phyloP scores from a whole-genome alignment of 2,888 invertebrate species.

The Leptogaster cylindrica region DNA sequence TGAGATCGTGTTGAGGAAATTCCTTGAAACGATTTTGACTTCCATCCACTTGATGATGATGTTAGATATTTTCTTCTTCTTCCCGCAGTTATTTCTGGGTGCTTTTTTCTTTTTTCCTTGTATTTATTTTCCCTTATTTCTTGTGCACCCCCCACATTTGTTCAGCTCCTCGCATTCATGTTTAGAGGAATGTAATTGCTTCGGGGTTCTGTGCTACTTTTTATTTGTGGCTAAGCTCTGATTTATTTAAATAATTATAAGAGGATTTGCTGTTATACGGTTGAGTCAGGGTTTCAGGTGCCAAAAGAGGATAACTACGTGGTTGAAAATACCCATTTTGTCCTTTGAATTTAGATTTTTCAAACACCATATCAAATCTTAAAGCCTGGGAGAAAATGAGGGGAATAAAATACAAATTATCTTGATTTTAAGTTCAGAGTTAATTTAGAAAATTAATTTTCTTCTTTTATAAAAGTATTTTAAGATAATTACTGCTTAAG shows the following conservation, averaged over 20 bases:
- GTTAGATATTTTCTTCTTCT: constrained; percentile 23
- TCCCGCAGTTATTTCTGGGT: too few species aligned
- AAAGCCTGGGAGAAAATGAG: too few species aligned
- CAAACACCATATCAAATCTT: too few species aligned
- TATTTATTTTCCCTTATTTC: not conserved
- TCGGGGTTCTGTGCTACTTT: not conserved
- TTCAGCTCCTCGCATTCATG: not conserved
- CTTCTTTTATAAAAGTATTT: too few species aligned
- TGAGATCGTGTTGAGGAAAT: constrained; percentile 49
- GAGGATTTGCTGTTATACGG: not conserved
- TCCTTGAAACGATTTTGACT: constrained; percentile 48
- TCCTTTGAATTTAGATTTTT: too few species aligned
- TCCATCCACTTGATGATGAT: constrained; percentile 47
- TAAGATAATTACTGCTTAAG: too few species aligned
- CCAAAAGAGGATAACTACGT: too few species aligned
- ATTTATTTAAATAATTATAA: constrained; percentile 19
- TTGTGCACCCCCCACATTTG: constrained; percentile 10
- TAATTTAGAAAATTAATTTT: too few species aligned
- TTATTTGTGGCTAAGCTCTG: constrained; percentile 5
- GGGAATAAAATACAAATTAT: too few species aligned
- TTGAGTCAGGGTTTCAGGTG: too few species aligned
- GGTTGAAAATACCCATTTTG: too few species aligned
- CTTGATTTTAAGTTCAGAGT: too few species aligned
- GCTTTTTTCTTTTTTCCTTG: not conserved
- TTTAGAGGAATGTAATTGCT: constrained; percentile 28